Percentiles rank a stretch among this genome's conserved stretches.
Evolutionary conservation across 2,113 vertebrate genomes (phyloP).

Genomic region (Lophura nycthemera): DNA sequence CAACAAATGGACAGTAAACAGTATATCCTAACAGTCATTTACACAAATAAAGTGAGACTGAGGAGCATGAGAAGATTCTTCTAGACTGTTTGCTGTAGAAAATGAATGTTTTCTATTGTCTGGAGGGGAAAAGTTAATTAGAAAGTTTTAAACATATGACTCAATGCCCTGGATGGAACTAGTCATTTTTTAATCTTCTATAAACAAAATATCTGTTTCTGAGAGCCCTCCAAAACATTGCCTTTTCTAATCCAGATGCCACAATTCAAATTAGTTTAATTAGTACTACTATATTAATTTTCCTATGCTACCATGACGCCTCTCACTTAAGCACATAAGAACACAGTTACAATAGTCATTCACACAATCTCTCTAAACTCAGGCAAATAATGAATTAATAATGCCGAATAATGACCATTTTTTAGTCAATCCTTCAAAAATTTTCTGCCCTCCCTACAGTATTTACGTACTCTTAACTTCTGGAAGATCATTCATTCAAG

Average conservation of each 20-base stretch:
- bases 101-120: neutral
- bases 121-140: neutral
- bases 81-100: neutral
- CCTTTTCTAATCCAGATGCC: constrained; percentile 16
- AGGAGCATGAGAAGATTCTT: neutral
- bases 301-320: constrained; percentile 1
- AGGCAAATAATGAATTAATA: constrained; percentile 25
- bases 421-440: constrained; percentile 1
- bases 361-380: constrained; percentile 6
- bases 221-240: constrained; percentile 22
- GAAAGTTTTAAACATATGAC: constrained; percentile 18
- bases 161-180: neutral
- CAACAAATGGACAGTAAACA: neutral
- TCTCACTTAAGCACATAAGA: constrained; percentile 33
- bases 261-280: constrained; percentile 45
- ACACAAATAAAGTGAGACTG: neutral
- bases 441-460: neutral
- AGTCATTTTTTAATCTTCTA: constrained; percentile 30
- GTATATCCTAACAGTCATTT: neutral
- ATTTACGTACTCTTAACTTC: neutral
- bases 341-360: neutral
- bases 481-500: neutral
- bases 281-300: constrained; percentile 40
- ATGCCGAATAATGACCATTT: neutral
- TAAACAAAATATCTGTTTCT: constrained; percentile 50